Evolutionary conservation across 2,797 vertebrate species (phyloP).

Genomic region (Pteropus rufus): DNA sequence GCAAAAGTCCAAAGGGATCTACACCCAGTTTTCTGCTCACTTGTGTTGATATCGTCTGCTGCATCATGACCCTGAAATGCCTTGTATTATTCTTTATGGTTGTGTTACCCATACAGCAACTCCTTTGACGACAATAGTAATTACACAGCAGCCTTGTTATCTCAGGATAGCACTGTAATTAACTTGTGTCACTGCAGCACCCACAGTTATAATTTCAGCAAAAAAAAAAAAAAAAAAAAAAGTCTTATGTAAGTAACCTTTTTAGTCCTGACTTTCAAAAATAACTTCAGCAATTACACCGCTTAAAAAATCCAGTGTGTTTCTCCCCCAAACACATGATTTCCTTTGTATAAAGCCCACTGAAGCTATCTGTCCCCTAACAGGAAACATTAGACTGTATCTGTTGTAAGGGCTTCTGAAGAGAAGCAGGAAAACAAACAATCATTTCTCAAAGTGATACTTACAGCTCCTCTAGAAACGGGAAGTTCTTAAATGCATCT

Average conservation of each 20-base stretch:
- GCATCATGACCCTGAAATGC: not conserved
- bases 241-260: slow-evolving; percentile 73
- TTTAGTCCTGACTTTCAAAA: slow-evolving; percentile 75
- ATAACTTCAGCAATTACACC: slow-evolving; percentile 41
- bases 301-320: not conserved
- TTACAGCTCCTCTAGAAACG: slow-evolving; percentile 98
- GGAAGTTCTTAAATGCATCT: slow-evolving; percentile 94
- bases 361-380: not conserved
- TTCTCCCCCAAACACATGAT: not conserved
- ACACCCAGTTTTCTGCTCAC: not conserved
- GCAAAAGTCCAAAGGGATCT: not conserved
- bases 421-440: not conserved
- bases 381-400: not conserved
- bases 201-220: slow-evolving; percentile 74
- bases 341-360: not conserved
- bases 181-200: slow-evolving; percentile 75
- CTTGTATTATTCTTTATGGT: slow-evolving; percentile 44
- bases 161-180: slow-evolving; percentile 79
- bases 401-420: not conserved
- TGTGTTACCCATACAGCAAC: slow-evolving; percentile 59
- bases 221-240: slow-evolving; percentile 49
- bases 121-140: slow-evolving; percentile 77
- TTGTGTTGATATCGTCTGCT: not conserved
- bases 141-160: slow-evolving; percentile 77
- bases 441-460: slow-evolving; percentile 80